phyloP scores from a whole-genome alignment of 1,140 invertebrate species.

The Conus ventricosus region DNA sequence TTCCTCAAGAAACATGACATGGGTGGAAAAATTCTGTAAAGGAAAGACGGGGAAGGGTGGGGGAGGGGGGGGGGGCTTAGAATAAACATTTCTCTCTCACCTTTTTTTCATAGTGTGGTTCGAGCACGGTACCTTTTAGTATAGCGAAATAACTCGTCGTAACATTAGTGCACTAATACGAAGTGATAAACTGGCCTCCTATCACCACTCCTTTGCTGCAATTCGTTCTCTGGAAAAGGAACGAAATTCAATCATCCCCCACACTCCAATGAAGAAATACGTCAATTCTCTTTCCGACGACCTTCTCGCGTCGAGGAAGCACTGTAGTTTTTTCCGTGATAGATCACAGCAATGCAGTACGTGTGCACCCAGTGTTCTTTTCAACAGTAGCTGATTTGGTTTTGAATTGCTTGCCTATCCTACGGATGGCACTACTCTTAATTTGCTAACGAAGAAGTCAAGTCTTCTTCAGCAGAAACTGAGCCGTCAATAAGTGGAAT shows the following conservation, averaged over 20 bases:
- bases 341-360: slow-evolving; percentile 30
- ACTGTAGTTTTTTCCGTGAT: background rate
- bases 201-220: background rate
- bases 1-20: too few species aligned
- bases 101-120: too few species aligned
- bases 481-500: background rate
- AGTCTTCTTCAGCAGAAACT: background rate
- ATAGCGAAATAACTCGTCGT: background rate
- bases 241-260: background rate
- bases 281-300: background rate
- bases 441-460: background rate
- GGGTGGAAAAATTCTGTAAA: too few species aligned
- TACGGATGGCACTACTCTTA: background rate
- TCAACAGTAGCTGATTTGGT: slow-evolving; percentile 11
- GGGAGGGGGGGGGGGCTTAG: too few species aligned
- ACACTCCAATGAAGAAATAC: slow-evolving; percentile 3
- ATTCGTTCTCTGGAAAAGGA: background rate
- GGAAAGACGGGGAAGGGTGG: too few species aligned
- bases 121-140: too few species aligned
- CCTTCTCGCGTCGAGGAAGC: background rate
- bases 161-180: background rate
- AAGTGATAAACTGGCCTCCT: slow-evolving; percentile 9
- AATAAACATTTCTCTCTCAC: too few species aligned
- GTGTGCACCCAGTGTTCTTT: slow-evolving; percentile 30
- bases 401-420: background rate